A percentile compares a stretch with the other conserved stretches of the same genome.
These are phyloP conservation scores for Merops nubicus DNA, from an alignment of 2,113 vertebrate species.

Conservation along the genomic window DNA sequence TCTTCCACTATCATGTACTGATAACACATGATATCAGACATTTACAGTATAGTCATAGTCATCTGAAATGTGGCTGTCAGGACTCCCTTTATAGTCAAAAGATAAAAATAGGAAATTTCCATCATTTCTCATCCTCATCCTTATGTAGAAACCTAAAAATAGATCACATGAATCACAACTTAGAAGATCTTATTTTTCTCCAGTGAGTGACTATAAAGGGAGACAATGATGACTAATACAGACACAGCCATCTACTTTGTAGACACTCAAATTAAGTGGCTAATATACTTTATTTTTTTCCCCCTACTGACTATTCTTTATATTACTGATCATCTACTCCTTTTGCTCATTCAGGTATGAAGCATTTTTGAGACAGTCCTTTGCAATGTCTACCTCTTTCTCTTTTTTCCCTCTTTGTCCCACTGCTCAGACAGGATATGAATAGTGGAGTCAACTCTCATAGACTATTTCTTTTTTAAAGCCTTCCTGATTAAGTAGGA, in stretches of 20 bases:
- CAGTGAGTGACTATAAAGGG: constrained; percentile 10
- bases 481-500: background rate
- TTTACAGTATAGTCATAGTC: background rate
- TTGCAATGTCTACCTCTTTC: background rate
- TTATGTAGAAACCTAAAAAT: constrained; percentile 44
- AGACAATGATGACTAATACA: constrained; percentile 20
- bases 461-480: background rate
- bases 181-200: constrained; percentile 21
- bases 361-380: background rate
- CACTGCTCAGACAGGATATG: background rate
- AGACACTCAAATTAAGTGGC: background rate
- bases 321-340: background rate
- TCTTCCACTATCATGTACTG: background rate
- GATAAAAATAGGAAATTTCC: constrained; percentile 27
- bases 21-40: background rate
- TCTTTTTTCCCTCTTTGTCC: background rate
- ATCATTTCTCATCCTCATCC: background rate
- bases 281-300: background rate
- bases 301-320: background rate
- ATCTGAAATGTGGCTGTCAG: background rate
- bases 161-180: constrained; percentile 16
- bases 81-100: background rate
- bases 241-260: background rate
- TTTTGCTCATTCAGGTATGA: background rate
- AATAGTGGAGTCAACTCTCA: background rate